Evolutionary conservation across 2,888 invertebrate species (phyloP), one percentile per base, ranked within the genome.

Genomic region (Leucoma salicis): DNA sequence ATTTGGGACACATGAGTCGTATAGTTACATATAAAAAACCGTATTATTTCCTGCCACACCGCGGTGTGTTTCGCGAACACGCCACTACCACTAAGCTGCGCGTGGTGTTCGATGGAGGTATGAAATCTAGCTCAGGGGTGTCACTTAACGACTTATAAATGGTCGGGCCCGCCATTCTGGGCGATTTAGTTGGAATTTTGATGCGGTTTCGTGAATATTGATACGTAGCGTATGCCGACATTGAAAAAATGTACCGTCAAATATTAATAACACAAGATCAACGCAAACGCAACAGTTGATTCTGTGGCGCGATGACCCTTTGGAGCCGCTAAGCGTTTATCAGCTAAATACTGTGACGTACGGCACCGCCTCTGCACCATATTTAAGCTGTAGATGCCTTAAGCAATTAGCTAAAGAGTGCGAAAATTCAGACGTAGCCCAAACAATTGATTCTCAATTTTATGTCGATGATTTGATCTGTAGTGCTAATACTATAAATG

Each of bases 141-240:
- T 5, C 4, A 5, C 18, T 18, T 7, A 18, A 18, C 7, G 18
- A 18, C 18, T 18, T 18, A 18, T 7, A 18, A 18, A 18, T 18
- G 18, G 18, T 18, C 3, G 18, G 18, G 4, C 18, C 18, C 18
- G 7, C 18, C 12, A 11, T 42, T 15, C 46, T 42, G 6, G 15
- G 13, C 15, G 39, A 39, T 32, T 10, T 39, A 12, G 8, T 44
- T 13, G 10, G 32, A 0, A 44, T 44, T 27, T 14, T 44, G 1
- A 10, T 44, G 1, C 24, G 44, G 3, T 39, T 44, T 35, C 29
- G 44, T 3, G 35, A 44, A n/a, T n/a, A n/a, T n/a, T n/a, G n/a
- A 18, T 18, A 18, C 18, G 18, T 18, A 5, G 7, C 7, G 7
- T 18, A 4, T 18, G 18, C 18, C 18, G 18, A 18, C 7, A 7